These are phyloP conservation scores for Synergus umbraculus DNA, from an alignment of 2,888 invertebrate genomes.

Conservation along the genomic window DNA sequence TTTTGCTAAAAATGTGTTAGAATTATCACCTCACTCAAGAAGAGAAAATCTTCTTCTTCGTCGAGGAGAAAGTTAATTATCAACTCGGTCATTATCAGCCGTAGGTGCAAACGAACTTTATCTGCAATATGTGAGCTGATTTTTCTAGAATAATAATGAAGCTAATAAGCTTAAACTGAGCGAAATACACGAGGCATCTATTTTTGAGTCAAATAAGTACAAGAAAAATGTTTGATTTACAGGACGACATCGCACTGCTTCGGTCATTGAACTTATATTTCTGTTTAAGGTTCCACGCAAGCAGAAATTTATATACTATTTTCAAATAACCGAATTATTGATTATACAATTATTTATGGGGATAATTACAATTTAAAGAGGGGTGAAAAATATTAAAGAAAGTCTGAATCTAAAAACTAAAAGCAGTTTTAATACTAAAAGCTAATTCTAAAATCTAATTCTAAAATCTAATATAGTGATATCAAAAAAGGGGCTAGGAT, in stretches of 20 bases:
- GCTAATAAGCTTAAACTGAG: not conserved
- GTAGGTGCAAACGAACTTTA: slow-evolving; percentile 4
- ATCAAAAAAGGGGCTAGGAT: no score
- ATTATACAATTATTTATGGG: no score
- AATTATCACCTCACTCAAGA: no score
- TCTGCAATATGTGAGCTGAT: not conserved
- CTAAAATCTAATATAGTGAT: no score
- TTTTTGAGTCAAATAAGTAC: slow-evolving; percentile 39
- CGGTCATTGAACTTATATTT: slow-evolving; percentile 44
- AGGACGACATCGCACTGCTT: slow-evolving; percentile 22
- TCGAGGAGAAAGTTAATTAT: slow-evolving; percentile 21
- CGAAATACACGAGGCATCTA: not conserved
- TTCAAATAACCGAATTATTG: no score
- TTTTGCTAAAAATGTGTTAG: no score
- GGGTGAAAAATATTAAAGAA: no score
- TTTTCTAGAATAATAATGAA: not conserved
- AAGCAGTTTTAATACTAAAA: no score
- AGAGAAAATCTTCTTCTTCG: not conserved
- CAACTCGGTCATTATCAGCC: slow-evolving; percentile 1
- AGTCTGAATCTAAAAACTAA: no score
- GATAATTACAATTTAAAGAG: no score
- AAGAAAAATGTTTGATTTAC: slow-evolving; percentile 34
- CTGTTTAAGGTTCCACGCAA: not conserved
- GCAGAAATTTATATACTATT: not conserved
- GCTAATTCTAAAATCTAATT: no score